These are phyloP conservation scores for Trichoplusia ni DNA, from an alignment of 1,140 invertebrate species.

Conservation along the genomic window DNA sequence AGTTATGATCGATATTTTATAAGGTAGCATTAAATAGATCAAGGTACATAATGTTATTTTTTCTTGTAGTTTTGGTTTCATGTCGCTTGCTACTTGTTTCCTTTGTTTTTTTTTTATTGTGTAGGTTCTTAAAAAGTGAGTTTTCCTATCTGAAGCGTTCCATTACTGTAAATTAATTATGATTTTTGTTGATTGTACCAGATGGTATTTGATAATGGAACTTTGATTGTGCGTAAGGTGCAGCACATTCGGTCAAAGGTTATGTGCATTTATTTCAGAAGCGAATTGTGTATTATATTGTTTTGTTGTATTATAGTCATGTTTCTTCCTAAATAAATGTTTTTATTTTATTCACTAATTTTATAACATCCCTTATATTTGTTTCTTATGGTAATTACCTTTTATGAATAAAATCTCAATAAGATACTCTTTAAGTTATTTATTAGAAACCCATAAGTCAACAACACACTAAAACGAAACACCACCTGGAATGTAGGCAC, in stretches of 20 bases:
- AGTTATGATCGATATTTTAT: conserved; percentile 42
- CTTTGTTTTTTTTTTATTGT: conserved; percentile 9
- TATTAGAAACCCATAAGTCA: conserved; percentile 53
- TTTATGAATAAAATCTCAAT: conserved; percentile 13
- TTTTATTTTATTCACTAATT: conserved; percentile 46
- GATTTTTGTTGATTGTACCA: neutral
- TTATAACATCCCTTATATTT: neutral
- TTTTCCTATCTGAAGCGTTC: conserved; percentile 5
- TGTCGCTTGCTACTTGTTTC: neutral
- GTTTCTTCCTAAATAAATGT: conserved; percentile 56
- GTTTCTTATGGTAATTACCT: neutral
- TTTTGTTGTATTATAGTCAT: conserved; percentile 75
- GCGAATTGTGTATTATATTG: conserved; percentile 59
- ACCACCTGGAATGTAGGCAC: conserved; percentile 73
- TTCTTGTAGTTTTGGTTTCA: conserved; percentile 1
- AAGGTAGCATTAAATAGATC: conserved; percentile 38
- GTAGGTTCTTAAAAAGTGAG: neutral
- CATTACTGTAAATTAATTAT: conserved; percentile 4
- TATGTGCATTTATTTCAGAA: conserved; percentile 59
- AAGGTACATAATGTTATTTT: conserved; percentile 20
- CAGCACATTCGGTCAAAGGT: conserved; percentile 38
- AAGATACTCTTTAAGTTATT: conserved; percentile 38
- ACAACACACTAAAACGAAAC: conserved; percentile 46
- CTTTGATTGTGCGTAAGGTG: conserved; percentile 35
- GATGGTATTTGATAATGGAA: neutral